Conservation (phyloP, 2,888 invertebrate genomes). For the Xestobium rufovillosum region DNA sequence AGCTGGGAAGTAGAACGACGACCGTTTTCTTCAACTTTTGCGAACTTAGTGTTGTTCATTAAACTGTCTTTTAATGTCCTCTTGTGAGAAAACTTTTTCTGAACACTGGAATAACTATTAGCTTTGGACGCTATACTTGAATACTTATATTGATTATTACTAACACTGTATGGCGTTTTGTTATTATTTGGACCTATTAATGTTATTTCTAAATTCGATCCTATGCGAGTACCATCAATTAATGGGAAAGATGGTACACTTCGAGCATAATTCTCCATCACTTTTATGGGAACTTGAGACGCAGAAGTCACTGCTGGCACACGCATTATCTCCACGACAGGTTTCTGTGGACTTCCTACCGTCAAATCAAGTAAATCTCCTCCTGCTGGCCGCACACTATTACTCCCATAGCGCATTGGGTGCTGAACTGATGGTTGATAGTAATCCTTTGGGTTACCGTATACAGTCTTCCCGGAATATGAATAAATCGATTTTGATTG, state of each 20-base stretch:
- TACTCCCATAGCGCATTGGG: slow-evolving; percentile 14
- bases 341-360: slow-evolving; percentile 45
- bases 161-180: slow-evolving; percentile 4
- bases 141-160: too few species aligned
- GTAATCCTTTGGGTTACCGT: slow-evolving; percentile 66
- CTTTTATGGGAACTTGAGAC: not conserved
- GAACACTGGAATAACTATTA: too few species aligned
- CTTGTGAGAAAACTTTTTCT: too few species aligned
- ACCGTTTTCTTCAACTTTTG: slow-evolving; percentile 1
- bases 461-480: slow-evolving; percentile 56
- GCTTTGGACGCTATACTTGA: too few species aligned
- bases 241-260: too few species aligned
- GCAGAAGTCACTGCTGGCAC: slow-evolving; percentile 37
- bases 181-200: slow-evolving; percentile 44
- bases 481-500: slow-evolving; percentile 61
- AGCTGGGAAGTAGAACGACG: not conserved
- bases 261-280: not conserved
- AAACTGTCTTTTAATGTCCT: not conserved
- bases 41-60: not conserved
- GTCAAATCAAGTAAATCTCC: slow-evolving; percentile 61
- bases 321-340: slow-evolving; percentile 54
- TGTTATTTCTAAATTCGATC: slow-evolving; percentile 65
- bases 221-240: slow-evolving; percentile 46
- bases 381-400: slow-evolving; percentile 34
- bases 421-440: slow-evolving; percentile 42